phyloP scores from a whole-genome alignment of 2,888 invertebrate species.

The Cryptops parisi region DNA sequence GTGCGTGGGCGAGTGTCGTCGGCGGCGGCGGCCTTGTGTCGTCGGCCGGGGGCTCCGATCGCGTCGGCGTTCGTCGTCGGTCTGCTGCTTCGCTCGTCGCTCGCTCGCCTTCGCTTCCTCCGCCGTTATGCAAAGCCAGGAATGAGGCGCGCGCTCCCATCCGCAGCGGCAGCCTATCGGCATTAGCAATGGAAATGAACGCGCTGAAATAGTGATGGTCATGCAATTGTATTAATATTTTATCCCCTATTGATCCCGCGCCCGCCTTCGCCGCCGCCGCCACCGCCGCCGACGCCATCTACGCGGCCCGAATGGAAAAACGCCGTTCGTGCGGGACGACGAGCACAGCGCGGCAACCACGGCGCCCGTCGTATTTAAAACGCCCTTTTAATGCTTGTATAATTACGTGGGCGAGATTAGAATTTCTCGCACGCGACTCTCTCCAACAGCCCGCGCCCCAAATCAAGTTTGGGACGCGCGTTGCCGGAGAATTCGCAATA shows the following conservation, averaged over 20 bases:
- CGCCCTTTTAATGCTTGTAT: conserved; percentile 10
- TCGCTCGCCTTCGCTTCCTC: neutral
- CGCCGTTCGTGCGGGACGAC: neutral
- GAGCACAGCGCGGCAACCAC: neutral
- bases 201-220: conserved; percentile 16
- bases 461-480: conserved; percentile 11
- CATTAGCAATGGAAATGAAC: conserved; percentile 24
- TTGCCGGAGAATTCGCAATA: conserved; percentile 8
- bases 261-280: neutral
- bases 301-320: neutral
- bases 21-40: too few relatives aligned
- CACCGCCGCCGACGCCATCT: conserved; percentile 1
- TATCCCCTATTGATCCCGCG: conserved; percentile 18
- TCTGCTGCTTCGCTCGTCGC: conserved; percentile 1
- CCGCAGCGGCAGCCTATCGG: conserved; percentile 18
- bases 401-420: conserved; percentile 14
- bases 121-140: conserved; percentile 44
- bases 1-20: too few relatives aligned
- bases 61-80: conserved; percentile 1
- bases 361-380: conserved; percentile 2
- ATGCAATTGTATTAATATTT: conserved; percentile 20
- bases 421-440: conserved; percentile 10
- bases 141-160: conserved; percentile 37
- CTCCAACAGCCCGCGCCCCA: neutral
- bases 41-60: neutral